Conservation (phyloP, 2,113 vertebrate genomes). For the Sinosuthora webbiana region DNA sequence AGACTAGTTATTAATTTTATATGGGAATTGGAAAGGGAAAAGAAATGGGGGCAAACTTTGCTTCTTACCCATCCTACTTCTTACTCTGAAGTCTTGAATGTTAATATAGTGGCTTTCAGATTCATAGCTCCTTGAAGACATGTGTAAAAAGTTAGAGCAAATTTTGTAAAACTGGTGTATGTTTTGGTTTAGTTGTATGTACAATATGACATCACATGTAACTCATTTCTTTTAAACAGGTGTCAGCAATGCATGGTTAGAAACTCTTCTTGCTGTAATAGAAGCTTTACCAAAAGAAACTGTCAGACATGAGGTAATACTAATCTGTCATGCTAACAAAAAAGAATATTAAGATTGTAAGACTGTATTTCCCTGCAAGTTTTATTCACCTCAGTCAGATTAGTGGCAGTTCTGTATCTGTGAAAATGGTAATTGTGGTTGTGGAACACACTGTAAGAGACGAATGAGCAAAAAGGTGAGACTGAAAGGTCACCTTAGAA, state of each 20-base stretch:
- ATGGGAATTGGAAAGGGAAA: background rate
- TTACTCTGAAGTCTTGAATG: background rate
- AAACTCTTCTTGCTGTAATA: constrained; percentile 89
- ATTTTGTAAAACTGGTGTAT: background rate
- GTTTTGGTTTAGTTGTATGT: background rate
- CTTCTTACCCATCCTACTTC: background rate
- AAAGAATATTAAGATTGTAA: background rate
- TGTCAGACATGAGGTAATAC: constrained; percentile 88
- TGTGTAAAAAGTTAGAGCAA: background rate
- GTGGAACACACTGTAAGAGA: background rate
- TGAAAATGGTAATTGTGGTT: background rate
- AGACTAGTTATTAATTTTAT: background rate
- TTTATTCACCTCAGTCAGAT: background rate
- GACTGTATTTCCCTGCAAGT: background rate
- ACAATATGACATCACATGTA: background rate
- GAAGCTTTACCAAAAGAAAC: constrained; percentile 90
- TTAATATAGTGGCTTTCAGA: background rate
- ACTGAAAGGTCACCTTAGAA: background rate
- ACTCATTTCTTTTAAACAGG: constrained; percentile 73
- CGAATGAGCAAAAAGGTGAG: accelerated
- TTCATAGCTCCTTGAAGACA: background rate
- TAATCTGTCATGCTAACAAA: background rate
- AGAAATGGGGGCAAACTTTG: background rate
- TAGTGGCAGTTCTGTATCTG: background rate
- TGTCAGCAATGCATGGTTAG: constrained; percentile 91